Conservation (phyloP, 2,113 vertebrate species). For the Actenoides hombroni region DNA sequence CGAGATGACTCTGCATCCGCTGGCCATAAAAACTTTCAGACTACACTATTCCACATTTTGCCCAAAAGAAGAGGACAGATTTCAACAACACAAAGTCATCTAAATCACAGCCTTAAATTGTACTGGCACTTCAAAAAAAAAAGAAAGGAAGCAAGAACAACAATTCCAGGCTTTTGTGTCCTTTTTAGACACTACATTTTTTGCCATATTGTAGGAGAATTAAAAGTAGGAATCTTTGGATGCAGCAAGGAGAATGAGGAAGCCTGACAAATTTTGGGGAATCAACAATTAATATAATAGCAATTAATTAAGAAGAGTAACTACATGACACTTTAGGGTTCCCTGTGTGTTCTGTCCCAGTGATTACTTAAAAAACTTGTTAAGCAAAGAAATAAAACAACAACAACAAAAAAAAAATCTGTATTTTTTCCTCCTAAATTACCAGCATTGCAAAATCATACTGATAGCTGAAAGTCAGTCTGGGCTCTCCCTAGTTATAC, state of each 20-base stretch:
- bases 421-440: not conserved
- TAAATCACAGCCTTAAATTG: not conserved
- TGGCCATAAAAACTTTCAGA: not conserved
- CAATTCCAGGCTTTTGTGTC: not conserved
- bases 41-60: rapidly evolving
- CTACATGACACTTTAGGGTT: not conserved
- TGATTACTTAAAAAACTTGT: not conserved
- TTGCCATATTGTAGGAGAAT: not conserved
- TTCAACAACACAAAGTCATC: not conserved
- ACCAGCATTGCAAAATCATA: not conserved
- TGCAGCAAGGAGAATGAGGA: not conserved
- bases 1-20: rapidly evolving
- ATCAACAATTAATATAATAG: not conserved
- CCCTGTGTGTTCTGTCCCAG: not conserved
- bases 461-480: conserved; percentile 8
- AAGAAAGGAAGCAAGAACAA: not conserved
- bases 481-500: not conserved
- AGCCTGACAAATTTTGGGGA: not conserved
- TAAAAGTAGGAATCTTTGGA: not conserved
- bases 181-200: not conserved
- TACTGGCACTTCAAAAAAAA: not conserved
- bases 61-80: not conserved
- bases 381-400: not conserved
- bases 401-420: not conserved
- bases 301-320: conserved; percentile 14